Evolutionary conservation across 2,888 invertebrate species (phyloP).

Genomic region (Acrobasis consociella): DNA sequence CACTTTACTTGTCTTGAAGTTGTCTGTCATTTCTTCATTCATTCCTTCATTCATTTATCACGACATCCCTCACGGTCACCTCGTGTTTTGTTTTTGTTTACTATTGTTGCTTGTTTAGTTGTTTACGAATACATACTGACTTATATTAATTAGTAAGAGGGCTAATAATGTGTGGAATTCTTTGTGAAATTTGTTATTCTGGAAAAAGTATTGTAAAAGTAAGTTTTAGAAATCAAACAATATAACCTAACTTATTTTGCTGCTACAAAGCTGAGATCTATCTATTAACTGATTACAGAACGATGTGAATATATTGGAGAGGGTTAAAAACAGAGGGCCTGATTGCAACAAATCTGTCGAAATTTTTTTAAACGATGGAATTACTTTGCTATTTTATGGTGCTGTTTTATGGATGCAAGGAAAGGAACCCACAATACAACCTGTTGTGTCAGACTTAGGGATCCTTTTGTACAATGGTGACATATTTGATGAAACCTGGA

Average conservation of each 20-base stretch:
- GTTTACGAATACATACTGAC: no score
- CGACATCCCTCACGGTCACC: neutral
- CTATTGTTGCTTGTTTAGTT: neutral
- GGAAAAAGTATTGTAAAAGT: constrained; percentile 39
- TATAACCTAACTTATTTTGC: constrained; percentile 18
- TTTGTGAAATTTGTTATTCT: constrained; percentile 66
- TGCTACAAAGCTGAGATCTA: no score
- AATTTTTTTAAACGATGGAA: constrained; percentile 38
- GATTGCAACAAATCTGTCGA: constrained; percentile 57
- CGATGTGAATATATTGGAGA: constrained; percentile 62
- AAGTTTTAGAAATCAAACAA: constrained; percentile 18
- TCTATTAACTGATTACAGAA: constrained; percentile 39
- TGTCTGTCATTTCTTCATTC: no score
- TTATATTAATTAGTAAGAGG: neutral
- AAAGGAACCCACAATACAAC: constrained; percentile 84
- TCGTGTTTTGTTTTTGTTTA: neutral
- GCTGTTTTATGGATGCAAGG: constrained; percentile 95
- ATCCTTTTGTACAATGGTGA: constrained; percentile 95
- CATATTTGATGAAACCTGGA: constrained; percentile 84
- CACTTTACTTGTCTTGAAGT: no score
- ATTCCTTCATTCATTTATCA: neutral
- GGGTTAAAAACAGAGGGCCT: constrained; percentile 83
- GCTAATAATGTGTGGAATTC: constrained; percentile 74
- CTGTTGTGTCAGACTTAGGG: constrained; percentile 83
- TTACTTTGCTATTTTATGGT: constrained; percentile 67